phyloP scores from a whole-genome alignment of 2,888 invertebrate genomes.

The Girardia tigrina region DNA sequence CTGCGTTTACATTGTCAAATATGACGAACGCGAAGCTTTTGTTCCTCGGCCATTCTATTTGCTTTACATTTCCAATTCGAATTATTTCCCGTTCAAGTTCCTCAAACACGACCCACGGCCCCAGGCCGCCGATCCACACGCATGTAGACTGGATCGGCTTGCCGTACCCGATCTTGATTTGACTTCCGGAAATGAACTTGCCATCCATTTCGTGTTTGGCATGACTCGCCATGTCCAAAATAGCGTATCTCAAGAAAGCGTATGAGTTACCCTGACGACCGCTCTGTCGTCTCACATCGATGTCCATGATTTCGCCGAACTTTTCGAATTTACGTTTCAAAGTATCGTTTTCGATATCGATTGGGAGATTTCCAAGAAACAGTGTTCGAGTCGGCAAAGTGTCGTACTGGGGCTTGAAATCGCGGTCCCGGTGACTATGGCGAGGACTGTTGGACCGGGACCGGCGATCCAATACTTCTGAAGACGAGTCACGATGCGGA shows the following conservation, averaged over 20 bases:
- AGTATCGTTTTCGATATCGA: constrained; percentile 88
- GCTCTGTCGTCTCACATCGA: constrained; percentile 80
- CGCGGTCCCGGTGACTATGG: neutral
- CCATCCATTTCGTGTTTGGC: constrained; percentile 89
- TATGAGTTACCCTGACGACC: constrained; percentile 90
- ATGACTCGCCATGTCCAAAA: constrained; percentile 68
- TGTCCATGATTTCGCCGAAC: constrained; percentile 87
- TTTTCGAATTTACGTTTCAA: constrained; percentile 70
- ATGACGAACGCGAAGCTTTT: constrained; percentile 83
- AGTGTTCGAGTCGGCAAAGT: constrained; percentile 83
- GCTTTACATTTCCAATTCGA: constrained; percentile 87
- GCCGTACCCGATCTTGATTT: constrained; percentile 96
- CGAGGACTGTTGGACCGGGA: neutral
- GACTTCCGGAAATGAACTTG: constrained; percentile 89
- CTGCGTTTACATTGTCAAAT: constrained; percentile 89
- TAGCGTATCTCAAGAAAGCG: constrained; percentile 86
- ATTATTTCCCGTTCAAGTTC: constrained; percentile 88
- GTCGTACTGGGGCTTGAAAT: too few species aligned
- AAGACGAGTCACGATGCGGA: neutral
- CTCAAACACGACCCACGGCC: constrained; percentile 83
- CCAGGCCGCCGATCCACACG: constrained; percentile 92
- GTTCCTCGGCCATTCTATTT: constrained; percentile 88
- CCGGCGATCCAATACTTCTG: neutral
- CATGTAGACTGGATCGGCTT: constrained; percentile 92
- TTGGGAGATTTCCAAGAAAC: constrained; percentile 91